Evolutionary conservation across 2,797 vertebrate species (phyloP).

Genomic region (Yasuhikotakia modesta): DNA sequence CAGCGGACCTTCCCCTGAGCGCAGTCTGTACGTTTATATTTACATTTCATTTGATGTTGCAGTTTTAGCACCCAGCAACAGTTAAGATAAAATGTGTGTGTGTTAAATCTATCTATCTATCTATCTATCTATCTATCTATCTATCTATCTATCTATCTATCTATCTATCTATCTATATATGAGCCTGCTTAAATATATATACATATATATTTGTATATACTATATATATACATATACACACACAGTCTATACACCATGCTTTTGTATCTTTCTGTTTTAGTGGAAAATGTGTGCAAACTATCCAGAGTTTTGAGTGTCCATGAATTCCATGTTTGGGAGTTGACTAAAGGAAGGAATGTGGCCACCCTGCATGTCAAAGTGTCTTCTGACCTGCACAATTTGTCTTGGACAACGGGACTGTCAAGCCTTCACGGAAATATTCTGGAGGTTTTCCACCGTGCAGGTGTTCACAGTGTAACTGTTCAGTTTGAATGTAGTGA

Average conservation of each 20-base stretch:
- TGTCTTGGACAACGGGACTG: slow-evolving; percentile 48
- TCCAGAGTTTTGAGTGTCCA: slow-evolving; percentile 77
- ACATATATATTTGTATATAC: no score
- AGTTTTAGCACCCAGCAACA: background rate
- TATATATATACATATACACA: no score
- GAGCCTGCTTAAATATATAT: no score
- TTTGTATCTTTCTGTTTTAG: slow-evolving; percentile 59
- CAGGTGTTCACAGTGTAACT: slow-evolving; percentile 80
- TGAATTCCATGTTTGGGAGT: slow-evolving; percentile 82
- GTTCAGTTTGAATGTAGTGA: slow-evolving; percentile 78
- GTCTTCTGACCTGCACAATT: slow-evolving; percentile 46
- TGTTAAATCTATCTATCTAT: no score
- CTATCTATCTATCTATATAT: no score
- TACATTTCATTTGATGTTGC: background rate
- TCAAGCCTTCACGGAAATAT: slow-evolving; percentile 66
- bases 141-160: no score
- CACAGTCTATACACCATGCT: background rate
- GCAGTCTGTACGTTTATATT: slow-evolving; percentile 75
- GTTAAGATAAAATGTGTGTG: background rate
- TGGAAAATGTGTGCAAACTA: slow-evolving; percentile 68
- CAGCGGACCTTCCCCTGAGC: slow-evolving; percentile 73
- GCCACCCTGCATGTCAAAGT: slow-evolving; percentile 81
- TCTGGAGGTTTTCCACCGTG: slow-evolving; percentile 76
- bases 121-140: no score
- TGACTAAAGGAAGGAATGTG: slow-evolving; percentile 77